Evolutionary conservation across 92 coral and sea anemone genomes (phyloP).

Genomic region (Paragorgia papillata): DNA sequence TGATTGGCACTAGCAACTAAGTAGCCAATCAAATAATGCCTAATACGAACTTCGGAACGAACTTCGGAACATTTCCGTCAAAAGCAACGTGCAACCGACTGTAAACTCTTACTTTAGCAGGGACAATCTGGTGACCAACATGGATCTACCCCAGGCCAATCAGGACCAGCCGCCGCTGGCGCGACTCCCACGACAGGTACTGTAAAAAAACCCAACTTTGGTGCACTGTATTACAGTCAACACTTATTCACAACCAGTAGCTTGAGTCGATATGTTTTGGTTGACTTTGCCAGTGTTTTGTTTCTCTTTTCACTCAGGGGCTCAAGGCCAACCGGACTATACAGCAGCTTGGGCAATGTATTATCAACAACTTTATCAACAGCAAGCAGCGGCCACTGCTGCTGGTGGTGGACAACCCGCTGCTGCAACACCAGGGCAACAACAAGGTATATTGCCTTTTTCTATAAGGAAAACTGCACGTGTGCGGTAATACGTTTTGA

Average conservation of each 20-base stretch:
- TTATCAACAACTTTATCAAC: constrained; percentile 91
- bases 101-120: neutral
- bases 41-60: too few species aligned
- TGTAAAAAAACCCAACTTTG: neutral
- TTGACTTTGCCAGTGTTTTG: too few species aligned
- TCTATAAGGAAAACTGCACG: too few species aligned
- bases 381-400: constrained; percentile 88
- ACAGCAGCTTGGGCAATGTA: constrained; percentile 98
- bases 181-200: constrained; percentile 25
- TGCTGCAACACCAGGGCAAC: constrained; percentile 59
- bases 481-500: too few species aligned
- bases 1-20: too few species aligned
- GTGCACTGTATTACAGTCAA: too few species aligned
- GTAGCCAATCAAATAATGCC: too few species aligned
- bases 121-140: constrained; percentile 36
- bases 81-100: too few species aligned
- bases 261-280: too few species aligned
- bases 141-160: constrained; percentile 28
- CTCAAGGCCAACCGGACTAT: constrained; percentile 72
- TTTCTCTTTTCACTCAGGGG: constrained; percentile 15
- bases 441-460: too few species aligned
- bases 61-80: too few species aligned
- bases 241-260: too few species aligned
- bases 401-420: constrained; percentile 66
- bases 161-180: constrained; percentile 34